These are phyloP conservation scores for Ctenicera cuprea DNA, from an alignment of 2,888 invertebrate species.

Conservation along the genomic window DNA sequence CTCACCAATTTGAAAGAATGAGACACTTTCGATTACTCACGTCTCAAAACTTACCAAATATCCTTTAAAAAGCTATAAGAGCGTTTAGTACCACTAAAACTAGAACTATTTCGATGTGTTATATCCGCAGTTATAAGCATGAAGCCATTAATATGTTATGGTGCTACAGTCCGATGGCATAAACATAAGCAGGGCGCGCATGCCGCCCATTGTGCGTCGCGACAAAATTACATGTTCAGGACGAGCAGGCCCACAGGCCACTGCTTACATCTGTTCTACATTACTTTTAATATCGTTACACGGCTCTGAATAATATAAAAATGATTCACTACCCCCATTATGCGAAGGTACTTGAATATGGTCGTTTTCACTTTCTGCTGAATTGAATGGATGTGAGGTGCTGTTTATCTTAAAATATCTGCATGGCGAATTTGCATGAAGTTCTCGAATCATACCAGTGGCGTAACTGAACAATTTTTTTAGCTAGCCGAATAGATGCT, in stretches of 20 bases:
- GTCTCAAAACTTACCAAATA: neutral
- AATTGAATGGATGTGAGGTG: conserved; percentile 39
- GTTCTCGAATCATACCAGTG: neutral
- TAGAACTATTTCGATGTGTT: conserved; percentile 44
- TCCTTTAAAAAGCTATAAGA: conserved; percentile 21
- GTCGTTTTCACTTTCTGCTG: conserved; percentile 49
- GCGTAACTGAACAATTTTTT: too few relatives aligned
- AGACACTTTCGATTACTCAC: neutral
- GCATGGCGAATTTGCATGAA: neutral
- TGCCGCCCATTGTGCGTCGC: conserved; percentile 43
- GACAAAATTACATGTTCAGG: conserved; percentile 50
- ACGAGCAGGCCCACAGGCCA: conserved; percentile 48
- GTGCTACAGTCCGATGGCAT: conserved; percentile 42
- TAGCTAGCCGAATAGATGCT: too few relatives aligned
- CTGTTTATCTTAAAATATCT: conserved; percentile 28
- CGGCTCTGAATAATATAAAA: conserved; percentile 49
- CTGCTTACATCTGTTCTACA: conserved; percentile 52
- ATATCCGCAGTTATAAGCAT: conserved; percentile 43
- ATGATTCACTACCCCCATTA: conserved; percentile 51
- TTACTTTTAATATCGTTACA: conserved; percentile 52
- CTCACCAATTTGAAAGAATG: neutral
- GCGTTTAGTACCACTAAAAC: conserved; percentile 34
- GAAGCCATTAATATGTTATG: conserved; percentile 49
- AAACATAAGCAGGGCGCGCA: conserved; percentile 45
- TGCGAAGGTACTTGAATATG: conserved; percentile 35